A percentile compares a stretch with the other conserved stretches of the same genome.
Evolutionary conservation across 2,888 invertebrate species (phyloP).

Genomic region (Erebia palarica): DNA sequence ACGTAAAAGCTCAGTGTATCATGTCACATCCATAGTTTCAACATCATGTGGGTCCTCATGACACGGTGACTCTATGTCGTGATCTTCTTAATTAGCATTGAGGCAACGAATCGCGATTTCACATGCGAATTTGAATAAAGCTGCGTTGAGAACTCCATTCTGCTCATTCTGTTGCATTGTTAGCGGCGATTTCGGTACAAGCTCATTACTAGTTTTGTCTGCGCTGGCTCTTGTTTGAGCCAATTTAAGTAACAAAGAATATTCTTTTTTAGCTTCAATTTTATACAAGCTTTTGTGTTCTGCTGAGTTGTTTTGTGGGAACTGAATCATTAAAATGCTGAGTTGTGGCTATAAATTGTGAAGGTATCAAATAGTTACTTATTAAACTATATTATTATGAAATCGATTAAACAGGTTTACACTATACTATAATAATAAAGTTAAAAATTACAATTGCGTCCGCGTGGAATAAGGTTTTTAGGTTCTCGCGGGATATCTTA

Average conservation of each 20-base stretch:
- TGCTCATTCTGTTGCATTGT: conserved; percentile 38
- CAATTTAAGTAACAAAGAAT: conserved; percentile 23
- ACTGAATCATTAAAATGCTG: not conserved
- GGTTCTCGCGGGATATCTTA: no score
- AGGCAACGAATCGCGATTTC: conserved; percentile 53
- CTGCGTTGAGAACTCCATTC: conserved; percentile 43
- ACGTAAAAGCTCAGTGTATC: not conserved
- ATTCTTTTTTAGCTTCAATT: conserved; percentile 8
- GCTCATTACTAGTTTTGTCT: conserved; percentile 35
- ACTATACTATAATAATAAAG: no score
- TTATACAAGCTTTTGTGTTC: conserved; percentile 14
- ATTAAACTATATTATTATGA: no score
- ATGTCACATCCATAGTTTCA: conserved; percentile 30
- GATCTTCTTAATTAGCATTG: conserved; percentile 68
- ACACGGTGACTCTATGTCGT: conserved; percentile 60
- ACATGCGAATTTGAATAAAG: conserved; percentile 52
- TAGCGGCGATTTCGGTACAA: conserved; percentile 36
- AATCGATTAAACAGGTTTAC: no score
- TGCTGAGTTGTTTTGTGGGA: not conserved
- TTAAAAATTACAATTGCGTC: no score
- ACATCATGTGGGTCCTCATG: conserved; percentile 40
- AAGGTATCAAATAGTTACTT: not conserved
- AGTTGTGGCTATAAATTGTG: conserved; percentile 1
- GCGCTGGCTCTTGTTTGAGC: conserved; percentile 16
- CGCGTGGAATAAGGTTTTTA: no score